These are phyloP conservation scores for Steinernema carpocapsae DNA, from an alignment of 2,888 invertebrate species.

Conservation along the genomic window DNA sequence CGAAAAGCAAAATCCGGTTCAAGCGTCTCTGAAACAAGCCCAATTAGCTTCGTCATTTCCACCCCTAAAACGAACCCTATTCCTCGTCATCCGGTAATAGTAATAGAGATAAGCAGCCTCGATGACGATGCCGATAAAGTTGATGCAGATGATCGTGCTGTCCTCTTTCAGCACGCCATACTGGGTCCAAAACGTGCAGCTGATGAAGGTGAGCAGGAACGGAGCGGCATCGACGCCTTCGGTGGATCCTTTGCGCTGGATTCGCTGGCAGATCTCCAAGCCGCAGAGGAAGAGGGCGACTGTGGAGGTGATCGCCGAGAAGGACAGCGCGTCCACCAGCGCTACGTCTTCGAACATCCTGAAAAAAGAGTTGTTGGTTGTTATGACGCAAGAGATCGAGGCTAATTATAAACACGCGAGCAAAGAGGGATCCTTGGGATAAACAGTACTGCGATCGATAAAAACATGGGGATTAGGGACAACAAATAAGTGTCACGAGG, in stretches of 20 bases:
- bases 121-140: slow-evolving; percentile 78
- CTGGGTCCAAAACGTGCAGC: slow-evolving; percentile 81
- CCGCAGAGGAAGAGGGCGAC: slow-evolving; percentile 64
- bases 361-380: background rate
- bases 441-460: too few species aligned
- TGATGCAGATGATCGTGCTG: slow-evolving; percentile 78
- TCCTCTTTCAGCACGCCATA: slow-evolving; percentile 81
- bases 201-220: slow-evolving; percentile 69
- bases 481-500: too few species aligned
- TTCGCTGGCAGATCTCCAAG: slow-evolving; percentile 59
- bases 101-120: slow-evolving; percentile 78
- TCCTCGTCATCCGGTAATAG: slow-evolving; percentile 78
- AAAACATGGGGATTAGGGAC: too few species aligned
- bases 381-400: too few species aligned
- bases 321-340: slow-evolving; percentile 52
- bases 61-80: slow-evolving; percentile 22
- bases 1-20: slow-evolving; percentile 46
- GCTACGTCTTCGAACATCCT: slow-evolving; percentile 22
- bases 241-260: slow-evolving; percentile 54
- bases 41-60: background rate
- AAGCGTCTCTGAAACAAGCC: slow-evolving; percentile 44
- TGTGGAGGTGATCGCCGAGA: slow-evolving; percentile 61
- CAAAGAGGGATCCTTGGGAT: too few species aligned
- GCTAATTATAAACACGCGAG: too few species aligned
- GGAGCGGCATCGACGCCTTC: slow-evolving; percentile 63